Evolutionary conservation across 1,140 invertebrate genomes (phyloP).

Genomic region (Drosophila bocqueti): DNA sequence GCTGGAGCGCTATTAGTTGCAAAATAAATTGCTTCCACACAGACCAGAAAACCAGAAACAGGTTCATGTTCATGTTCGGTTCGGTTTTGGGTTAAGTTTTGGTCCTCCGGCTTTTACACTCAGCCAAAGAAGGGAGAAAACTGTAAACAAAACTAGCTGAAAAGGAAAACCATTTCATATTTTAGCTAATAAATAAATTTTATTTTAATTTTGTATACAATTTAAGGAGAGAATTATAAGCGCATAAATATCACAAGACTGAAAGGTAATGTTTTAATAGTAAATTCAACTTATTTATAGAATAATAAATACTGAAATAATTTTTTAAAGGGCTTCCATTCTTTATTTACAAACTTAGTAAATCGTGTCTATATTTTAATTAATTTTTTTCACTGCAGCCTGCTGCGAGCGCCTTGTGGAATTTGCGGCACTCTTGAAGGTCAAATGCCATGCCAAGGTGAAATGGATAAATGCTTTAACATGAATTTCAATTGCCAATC

Average conservation of each 20-base stretch:
- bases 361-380: not conserved
- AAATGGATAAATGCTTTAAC: slow-evolving; percentile 52
- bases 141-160: too few species aligned
- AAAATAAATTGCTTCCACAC: slow-evolving; percentile 73
- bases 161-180: not conserved
- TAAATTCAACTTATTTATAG: too few species aligned
- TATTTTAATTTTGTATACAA: not conserved
- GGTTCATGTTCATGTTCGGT: slow-evolving; percentile 58
- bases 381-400: not conserved
- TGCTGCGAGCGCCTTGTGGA: slow-evolving; percentile 9
- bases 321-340: not conserved
- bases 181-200: not conserved
- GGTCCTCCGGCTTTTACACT: slow-evolving; percentile 18
- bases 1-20: slow-evolving; percentile 66
- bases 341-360: not conserved
- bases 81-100: slow-evolving; percentile 46
- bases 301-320: not conserved
- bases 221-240: not conserved
- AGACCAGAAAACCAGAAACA: slow-evolving; percentile 55
- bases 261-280: too few species aligned
- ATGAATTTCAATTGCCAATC: slow-evolving; percentile 56
- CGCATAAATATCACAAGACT: not conserved
- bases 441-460: slow-evolving; percentile 58
- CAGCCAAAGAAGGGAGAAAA: too few species aligned
- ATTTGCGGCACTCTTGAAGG: slow-evolving; percentile 63